phyloP scores from a whole-genome alignment of 1,140 invertebrate species.

The Frieseomelitta varia region DNA sequence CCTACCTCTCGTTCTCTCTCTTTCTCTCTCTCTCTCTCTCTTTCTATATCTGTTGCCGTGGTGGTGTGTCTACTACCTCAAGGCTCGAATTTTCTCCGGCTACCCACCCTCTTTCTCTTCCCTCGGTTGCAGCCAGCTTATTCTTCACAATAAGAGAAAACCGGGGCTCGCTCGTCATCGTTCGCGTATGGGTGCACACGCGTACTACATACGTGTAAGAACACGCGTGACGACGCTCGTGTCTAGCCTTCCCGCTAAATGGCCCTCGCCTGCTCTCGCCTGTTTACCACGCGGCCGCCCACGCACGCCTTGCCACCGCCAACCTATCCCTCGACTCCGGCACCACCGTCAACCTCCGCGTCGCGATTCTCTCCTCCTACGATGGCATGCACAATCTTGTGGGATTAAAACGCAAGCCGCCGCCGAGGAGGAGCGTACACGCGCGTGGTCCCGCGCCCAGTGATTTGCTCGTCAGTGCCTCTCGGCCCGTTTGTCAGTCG shows the following conservation, averaged over 20 bases:
- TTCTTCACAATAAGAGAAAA: constrained; percentile 72
- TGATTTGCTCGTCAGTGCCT: constrained; percentile 52
- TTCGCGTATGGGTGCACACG: constrained; percentile 36
- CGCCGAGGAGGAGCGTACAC: constrained; percentile 50
- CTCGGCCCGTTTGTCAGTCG: constrained; percentile 72
- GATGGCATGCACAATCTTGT: constrained; percentile 72
- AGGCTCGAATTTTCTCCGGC: constrained; percentile 69
- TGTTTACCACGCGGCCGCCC: constrained; percentile 55
- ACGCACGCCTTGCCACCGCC: constrained; percentile 46
- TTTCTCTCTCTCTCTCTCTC: background rate
- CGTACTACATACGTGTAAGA: constrained; percentile 37
- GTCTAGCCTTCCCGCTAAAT: constrained; percentile 76
- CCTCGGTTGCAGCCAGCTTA: constrained; percentile 56
- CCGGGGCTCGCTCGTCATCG: constrained; percentile 53
- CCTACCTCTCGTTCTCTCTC: background rate
- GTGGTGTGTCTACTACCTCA: constrained; percentile 60
- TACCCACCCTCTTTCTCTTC: constrained; percentile 31
- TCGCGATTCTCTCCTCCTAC: constrained; percentile 49
- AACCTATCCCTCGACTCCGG: constrained; percentile 20
- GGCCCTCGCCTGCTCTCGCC: constrained; percentile 68
- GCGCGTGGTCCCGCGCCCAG: constrained; percentile 38
- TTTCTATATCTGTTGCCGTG: background rate
- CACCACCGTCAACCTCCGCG: constrained; percentile 5
- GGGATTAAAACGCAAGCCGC: constrained; percentile 77
- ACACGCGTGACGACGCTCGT: constrained; percentile 64